Evolutionary conservation across 2,113 vertebrate genomes (phyloP), one percentile per base, ranked within the genome.

Genomic region (Corapipo altera): DNA sequence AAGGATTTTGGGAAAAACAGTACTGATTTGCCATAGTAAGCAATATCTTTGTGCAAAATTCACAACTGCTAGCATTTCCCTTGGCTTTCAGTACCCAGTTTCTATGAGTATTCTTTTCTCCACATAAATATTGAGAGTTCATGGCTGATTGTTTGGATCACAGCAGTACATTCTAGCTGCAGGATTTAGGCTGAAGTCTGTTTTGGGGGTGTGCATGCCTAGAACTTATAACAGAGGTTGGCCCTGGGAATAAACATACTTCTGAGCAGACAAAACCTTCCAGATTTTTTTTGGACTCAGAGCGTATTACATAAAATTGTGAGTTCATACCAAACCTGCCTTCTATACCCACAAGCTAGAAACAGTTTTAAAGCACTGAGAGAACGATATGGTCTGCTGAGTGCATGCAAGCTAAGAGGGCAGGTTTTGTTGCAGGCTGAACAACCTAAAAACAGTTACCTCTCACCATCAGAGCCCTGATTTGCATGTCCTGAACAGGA

Each of bases 401-500:
- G 64, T 5, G 15, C 0, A 0, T 46, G 67, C 43, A 51, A 61
- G 49, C 76, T 3, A 0, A 75, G 70, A 62, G 62, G 33, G 23
- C 44, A 85, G 57, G 12, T n/a, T 88, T 85, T 37, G 18, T 21
- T 75, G 33, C 62, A 73, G 62, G 54, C 35, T 85, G 44, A 92
- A 64, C 52, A 67, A 51, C 26, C 15, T 46, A 26, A 37, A 67
- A 52, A 44, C 6, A 5, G 27, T 37, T 46, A 16, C 5, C 1
- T 59, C 39, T 48, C 62, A 41, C 19, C n/a, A 64, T 16, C 62
- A 91, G 32, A 37, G 18, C 52, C 39, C 39, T 39, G 35, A 64
- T 44, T 43, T 79, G 43, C 43, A 35, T 9, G 39, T 54, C 16
- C 39, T 72, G 48, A 69, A 8, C 17, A 46, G 71, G 11, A 4